Conservation (phyloP, 2,888 invertebrate genomes). For the Melinaea marsaeus region DNA sequence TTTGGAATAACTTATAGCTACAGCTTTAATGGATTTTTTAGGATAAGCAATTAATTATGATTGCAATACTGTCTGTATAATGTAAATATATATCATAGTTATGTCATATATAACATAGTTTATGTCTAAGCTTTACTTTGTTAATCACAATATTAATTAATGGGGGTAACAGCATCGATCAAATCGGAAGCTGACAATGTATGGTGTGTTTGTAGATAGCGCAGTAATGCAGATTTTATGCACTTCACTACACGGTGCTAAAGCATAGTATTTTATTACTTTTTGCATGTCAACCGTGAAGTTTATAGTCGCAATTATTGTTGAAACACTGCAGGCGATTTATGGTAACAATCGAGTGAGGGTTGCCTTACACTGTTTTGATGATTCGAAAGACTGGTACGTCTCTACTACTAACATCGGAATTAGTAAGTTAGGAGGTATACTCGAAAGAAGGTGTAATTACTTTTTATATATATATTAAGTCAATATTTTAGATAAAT, state of each 20-base stretch:
- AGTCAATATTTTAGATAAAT: no score
- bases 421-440: neutral
- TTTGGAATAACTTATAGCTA: no score
- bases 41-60: no score
- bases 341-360: conserved; percentile 44
- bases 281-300: conserved; percentile 61
- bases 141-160: neutral
- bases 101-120: neutral
- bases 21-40: no score
- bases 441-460: no score
- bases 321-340: conserved; percentile 50
- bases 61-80: no score
- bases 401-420: conserved; percentile 4
- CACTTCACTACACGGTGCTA: conserved; percentile 38
- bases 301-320: conserved; percentile 66
- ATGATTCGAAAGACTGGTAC: conserved; percentile 6
- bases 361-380: conserved; percentile 26
- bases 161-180: neutral
- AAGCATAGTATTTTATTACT: conserved; percentile 56
- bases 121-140: neutral
- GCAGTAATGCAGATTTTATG: conserved; percentile 34
- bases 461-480: no score
- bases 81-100: no score
- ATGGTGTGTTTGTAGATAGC: conserved; percentile 15
- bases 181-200: conserved; percentile 12